Base-by-base conservation (phyloP, 2,888 invertebrate species). In the Prenolepis imparis region DNA sequence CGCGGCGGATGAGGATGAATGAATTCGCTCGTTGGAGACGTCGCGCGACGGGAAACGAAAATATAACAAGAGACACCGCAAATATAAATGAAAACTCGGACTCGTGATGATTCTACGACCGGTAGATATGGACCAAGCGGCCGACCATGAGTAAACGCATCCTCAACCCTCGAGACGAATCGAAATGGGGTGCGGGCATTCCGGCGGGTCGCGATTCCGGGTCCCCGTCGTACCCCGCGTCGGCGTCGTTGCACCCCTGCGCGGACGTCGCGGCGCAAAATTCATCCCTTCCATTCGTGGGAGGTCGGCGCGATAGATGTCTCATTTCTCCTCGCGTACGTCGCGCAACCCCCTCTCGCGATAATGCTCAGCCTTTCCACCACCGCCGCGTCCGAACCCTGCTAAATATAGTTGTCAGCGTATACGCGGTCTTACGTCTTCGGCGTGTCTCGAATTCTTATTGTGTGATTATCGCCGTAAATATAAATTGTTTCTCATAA, bases 221-320 rank as follows among this genome's bases (percentile, higher is more conserved):
- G 85, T 89, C 82, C 77, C 85, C 87, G 87, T 87, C 88, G 87
- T 89, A 83, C 84, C 86, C 84, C 82, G 93, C 93, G 93, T 93
- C 93, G 93, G 93, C 93, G 93, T 92, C 88, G 85, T 89, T 82
- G 84, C 89, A 88, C 83, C 90, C 91, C 86, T 91, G 93, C 93
- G 93, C 93, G 92, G 84, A 84, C 88, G 87, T 88, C 89, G 83
- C 89, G 85, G 90, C 92, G 90, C 91, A 92, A 91, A 52, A 91
- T 91, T 91, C 90, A 88, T 90, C 90, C 87, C 88, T 78, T 80
- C 73, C 84, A 88, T 82, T 78, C 80, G 81, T 81, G 83, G 80
- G 78, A 68, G 78, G 41, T 61, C 44, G 82, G 68, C 77, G 78
- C 61, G 24, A 64, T 61, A 55, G 66, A 48, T 63, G 44, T 63